phyloP scores from a whole-genome alignment of 2,113 vertebrate genomes.

The Ctenodactylus gundi region DNA sequence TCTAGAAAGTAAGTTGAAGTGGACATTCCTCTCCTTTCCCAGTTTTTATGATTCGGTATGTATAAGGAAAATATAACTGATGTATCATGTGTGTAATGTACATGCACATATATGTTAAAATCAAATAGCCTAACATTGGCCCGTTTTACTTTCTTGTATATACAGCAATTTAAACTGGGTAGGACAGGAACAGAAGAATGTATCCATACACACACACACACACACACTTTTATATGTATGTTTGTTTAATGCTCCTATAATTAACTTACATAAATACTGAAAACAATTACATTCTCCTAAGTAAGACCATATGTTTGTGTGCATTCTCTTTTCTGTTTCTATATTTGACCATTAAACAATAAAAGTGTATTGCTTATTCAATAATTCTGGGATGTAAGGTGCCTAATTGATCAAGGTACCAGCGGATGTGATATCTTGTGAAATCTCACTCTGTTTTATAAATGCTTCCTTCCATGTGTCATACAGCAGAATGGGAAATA shows the following conservation, averaged over 20 bases:
- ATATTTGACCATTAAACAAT: neutral
- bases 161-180: neutral
- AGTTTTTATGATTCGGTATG: neutral
- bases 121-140: neutral
- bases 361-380: neutral
- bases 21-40: accelerated
- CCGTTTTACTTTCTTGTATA: neutral
- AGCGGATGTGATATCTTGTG: neutral
- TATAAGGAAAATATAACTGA: neutral
- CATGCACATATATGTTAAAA: neutral
- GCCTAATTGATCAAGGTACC: neutral
- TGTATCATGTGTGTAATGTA: neutral
- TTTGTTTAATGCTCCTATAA: slow-evolving; percentile 41
- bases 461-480: neutral
- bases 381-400: neutral
- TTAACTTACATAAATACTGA: slow-evolving; percentile 48
- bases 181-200: neutral
- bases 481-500: neutral
- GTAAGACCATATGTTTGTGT: neutral
- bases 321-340: neutral
- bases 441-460: neutral
- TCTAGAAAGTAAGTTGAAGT: neutral
- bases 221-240: neutral
- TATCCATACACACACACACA: too few relatives aligned
- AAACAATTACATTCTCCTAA: slow-evolving; percentile 46